Evolutionary conservation across 2,113 vertebrate genomes (phyloP).

Genomic region (Sterrhoptilus dennistouni): DNA sequence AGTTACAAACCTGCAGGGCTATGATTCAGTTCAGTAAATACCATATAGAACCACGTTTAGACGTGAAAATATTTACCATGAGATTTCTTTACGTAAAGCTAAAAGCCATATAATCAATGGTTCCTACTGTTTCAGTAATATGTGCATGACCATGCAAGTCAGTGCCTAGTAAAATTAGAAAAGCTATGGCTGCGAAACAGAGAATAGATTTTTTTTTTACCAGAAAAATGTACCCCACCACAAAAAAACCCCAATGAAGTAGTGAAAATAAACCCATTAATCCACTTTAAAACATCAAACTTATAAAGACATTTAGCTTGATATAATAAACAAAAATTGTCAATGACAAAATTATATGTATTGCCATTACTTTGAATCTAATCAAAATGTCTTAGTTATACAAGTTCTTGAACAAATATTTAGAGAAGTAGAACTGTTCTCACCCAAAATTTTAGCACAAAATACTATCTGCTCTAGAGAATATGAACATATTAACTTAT

Average conservation of each 20-base stretch:
- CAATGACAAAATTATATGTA: not conserved
- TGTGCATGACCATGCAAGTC: rapidly evolving
- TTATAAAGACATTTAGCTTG: not conserved
- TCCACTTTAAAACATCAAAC: not conserved
- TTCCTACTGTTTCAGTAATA: not conserved
- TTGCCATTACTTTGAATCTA: not conserved
- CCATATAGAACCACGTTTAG: not conserved
- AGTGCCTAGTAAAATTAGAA: not conserved
- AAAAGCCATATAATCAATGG: not conserved
- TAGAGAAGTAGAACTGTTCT: not conserved
- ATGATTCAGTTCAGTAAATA: not conserved
- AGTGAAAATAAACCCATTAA: not conserved
- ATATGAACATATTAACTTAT: not conserved
- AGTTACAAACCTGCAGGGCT: not conserved
- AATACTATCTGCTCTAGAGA: not conserved
- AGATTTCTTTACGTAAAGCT: not conserved
- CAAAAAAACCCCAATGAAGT: not conserved
- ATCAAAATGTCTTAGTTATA: not conserved
- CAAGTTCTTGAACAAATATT: not conserved
- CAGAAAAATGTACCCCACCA: not conserved
- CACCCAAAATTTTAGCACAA: not conserved
- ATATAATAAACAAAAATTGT: not conserved
- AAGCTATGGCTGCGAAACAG: not conserved
- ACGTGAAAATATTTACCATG: not conserved
- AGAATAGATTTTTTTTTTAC: not conserved